Percentiles rank a stretch among this genome's conserved stretches.
Conservation (phyloP, 2,888 invertebrate species). For the Cordilura impudica region DNA sequence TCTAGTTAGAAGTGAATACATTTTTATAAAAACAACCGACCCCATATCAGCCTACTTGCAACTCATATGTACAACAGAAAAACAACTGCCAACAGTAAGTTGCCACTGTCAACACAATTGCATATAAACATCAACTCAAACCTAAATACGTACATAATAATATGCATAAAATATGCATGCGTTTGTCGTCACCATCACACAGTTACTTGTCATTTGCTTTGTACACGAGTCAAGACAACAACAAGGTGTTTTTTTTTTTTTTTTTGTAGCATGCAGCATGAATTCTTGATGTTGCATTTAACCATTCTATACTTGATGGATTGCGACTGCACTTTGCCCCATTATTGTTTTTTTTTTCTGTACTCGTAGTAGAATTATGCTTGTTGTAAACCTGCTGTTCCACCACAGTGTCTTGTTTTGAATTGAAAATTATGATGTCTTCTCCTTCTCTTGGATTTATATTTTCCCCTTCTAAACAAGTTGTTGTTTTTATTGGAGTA, state of each 20-base stretch:
- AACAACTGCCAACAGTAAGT: constrained; percentile 46
- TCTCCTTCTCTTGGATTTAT: neutral
- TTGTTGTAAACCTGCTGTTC: constrained; percentile 50
- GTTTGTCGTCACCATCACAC: constrained; percentile 48
- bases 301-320: constrained; percentile 69
- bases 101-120: constrained; percentile 52
- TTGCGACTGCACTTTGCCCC: constrained; percentile 71
- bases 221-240: constrained; percentile 48
- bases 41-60: constrained; percentile 7
- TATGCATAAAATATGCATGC: constrained; percentile 37
- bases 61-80: constrained; percentile 5
- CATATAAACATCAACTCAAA: constrained; percentile 27
- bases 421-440: constrained; percentile 32
- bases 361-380: constrained; percentile 11
- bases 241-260: constrained; percentile 36
- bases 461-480: neutral
- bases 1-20: constrained; percentile 54
- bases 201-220: constrained; percentile 43
- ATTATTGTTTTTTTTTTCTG: constrained; percentile 44
- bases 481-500: neutral
- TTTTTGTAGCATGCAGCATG: neutral
- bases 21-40: constrained; percentile 43
- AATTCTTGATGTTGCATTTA: constrained; percentile 54
- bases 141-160: constrained; percentile 20
- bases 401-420: constrained; percentile 52